Conservation (phyloP, 2,797 vertebrate species). For the Scomberomorus guttatus region DNA sequence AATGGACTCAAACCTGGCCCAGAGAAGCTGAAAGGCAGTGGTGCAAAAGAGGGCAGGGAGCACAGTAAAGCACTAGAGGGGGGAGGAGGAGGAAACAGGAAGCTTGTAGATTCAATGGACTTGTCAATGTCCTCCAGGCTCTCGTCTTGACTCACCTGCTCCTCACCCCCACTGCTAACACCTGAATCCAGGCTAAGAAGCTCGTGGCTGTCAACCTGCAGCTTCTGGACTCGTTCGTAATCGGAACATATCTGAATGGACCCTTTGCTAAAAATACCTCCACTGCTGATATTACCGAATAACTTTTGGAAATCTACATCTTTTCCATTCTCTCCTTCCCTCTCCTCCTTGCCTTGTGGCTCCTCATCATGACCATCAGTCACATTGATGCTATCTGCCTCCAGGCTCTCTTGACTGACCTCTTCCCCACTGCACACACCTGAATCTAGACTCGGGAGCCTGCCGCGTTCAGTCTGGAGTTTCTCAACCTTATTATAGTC, state of each 20-base stretch:
- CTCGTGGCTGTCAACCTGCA: conserved; percentile 1
- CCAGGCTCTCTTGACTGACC: conserved; percentile 63
- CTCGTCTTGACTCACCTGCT: conserved; percentile 67
- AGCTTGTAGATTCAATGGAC: conserved; percentile 33
- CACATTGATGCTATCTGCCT: conserved; percentile 30
- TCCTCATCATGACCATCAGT: background rate
- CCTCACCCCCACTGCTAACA: conserved; percentile 37
- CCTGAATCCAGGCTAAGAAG: conserved; percentile 69
- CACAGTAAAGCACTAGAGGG: background rate
- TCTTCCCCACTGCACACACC: conserved; percentile 55
- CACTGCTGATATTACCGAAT: conserved; percentile 5
- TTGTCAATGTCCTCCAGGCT: conserved; percentile 33
- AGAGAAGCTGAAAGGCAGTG: conserved; percentile 1
- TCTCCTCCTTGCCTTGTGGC: background rate
- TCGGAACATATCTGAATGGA: conserved; percentile 61
- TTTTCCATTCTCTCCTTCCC: background rate
- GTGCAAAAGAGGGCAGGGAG: background rate
- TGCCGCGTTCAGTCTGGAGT: background rate
- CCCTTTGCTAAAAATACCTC: conserved; percentile 17
- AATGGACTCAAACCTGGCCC: background rate
- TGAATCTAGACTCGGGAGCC: conserved; percentile 64
- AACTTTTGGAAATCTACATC: conserved; percentile 18
- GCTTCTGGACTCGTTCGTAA: conserved; percentile 54
- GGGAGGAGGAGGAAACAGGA: conserved; percentile 26
- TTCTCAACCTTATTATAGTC: conserved; percentile 65